Percentiles rank a stretch among this genome's conserved stretches.
Conservation (phyloP, 2,113 vertebrate genomes). For the Tetraodon nigroviridis region DNA sequence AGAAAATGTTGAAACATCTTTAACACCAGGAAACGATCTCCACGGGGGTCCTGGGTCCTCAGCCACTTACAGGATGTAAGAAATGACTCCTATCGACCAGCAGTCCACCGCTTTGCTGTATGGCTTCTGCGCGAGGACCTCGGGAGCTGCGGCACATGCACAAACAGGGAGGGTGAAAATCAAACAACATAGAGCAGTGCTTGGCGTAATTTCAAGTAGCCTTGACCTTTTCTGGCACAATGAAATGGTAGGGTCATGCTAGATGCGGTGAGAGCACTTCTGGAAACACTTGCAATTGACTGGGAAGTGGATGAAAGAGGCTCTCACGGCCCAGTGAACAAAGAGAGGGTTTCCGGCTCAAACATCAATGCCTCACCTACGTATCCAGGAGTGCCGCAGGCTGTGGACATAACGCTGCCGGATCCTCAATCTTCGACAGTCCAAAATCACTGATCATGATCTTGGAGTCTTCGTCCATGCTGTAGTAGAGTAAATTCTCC, state of each 20-base stretch:
- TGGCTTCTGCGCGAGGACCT: constrained; percentile 95
- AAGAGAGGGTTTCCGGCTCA: constrained; percentile 35
- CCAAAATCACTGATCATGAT: constrained; percentile 75
- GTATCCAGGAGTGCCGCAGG: constrained; percentile 72
- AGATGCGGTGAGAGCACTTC: constrained; percentile 58
- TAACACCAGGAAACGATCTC: fast-evolving
- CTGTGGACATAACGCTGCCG: constrained; percentile 73
- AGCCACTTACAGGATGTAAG: constrained; percentile 90
- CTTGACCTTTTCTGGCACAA: constrained; percentile 48
- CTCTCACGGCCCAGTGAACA: constrained; percentile 44
- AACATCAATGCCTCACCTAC: constrained; percentile 58
- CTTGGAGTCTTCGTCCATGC: constrained; percentile 72
- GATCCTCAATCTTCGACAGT: constrained; percentile 68
- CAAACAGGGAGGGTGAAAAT: constrained; percentile 11
- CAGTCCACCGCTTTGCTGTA: constrained; percentile 99
- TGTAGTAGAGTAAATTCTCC: constrained; percentile 72
- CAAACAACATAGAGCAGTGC: constrained; percentile 3
- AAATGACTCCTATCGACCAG: constrained; percentile 98
- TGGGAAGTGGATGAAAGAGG: constrained; percentile 51
- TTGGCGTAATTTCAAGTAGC: constrained; percentile 30
- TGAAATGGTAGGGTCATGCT: constrained; percentile 39
- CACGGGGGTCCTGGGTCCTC: background rate
- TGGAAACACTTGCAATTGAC: constrained; percentile 55
- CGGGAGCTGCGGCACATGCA: constrained; percentile 78
- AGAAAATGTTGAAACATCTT: constrained; percentile 2